Conservation (phyloP, 2,797 vertebrate species). For the Hoplostethus mediterraneus region DNA sequence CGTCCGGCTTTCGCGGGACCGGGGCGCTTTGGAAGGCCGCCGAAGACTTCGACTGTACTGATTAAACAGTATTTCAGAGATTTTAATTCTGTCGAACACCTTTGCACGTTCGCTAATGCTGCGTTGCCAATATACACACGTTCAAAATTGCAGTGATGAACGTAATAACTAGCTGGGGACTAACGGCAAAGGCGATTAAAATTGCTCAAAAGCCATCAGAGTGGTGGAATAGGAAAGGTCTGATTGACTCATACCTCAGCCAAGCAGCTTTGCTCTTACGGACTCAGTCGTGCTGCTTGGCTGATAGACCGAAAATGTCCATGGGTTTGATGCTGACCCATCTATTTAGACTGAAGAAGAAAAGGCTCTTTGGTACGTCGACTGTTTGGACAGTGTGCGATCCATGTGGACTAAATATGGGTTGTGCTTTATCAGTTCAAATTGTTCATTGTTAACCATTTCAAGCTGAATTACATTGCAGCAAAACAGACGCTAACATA, state of each 20-base stretch:
- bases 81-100: constrained; percentile 41
- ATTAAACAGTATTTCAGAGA: constrained; percentile 36
- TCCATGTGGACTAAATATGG: constrained; percentile 12
- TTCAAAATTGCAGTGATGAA: constrained; percentile 25
- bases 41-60: constrained; percentile 25
- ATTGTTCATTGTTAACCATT: constrained; percentile 58
- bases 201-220: constrained; percentile 51
- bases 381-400: constrained; percentile 6
- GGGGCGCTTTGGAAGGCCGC: constrained; percentile 11
- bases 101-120: constrained; percentile 37
- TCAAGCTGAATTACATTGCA: constrained; percentile 38
- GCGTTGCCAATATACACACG: constrained; percentile 4
- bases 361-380: neutral
- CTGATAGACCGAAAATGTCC: constrained; percentile 5
- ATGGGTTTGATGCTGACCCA: constrained; percentile 18
- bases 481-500: constrained; percentile 27
- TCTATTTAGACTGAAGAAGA: constrained; percentile 21
- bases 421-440: constrained; percentile 38
- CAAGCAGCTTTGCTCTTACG: neutral
- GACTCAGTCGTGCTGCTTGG: constrained; percentile 5
- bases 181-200: constrained; percentile 57
- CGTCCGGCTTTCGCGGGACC: constrained; percentile 5
- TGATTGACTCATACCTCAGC: constrained; percentile 40
- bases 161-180: constrained; percentile 19
- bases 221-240: constrained; percentile 18